Conservation (phyloP, 2,113 vertebrate species). For the Vulpes vulpes region DNA sequence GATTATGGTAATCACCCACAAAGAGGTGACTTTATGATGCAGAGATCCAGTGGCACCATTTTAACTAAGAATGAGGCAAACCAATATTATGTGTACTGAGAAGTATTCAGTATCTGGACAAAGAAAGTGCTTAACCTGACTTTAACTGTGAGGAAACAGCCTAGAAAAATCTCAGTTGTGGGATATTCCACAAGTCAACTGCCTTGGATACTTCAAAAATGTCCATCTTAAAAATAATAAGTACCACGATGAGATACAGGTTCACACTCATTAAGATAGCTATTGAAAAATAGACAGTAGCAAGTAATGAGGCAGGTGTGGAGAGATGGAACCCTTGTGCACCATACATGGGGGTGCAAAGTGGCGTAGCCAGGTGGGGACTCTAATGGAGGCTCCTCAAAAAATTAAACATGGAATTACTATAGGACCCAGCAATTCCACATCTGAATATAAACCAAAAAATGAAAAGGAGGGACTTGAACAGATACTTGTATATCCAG, state of each 20-base stretch:
- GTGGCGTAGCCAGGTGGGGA: not conserved
- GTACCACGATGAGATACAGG: not conserved
- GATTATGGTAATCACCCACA: accelerated
- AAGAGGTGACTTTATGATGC: too few relatives aligned
- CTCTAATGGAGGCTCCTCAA: not conserved
- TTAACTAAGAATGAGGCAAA: not conserved
- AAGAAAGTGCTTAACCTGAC: accelerated
- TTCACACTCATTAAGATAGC: accelerated
- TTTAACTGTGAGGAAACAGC: not conserved
- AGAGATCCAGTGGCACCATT: too few relatives aligned
- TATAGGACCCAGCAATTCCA: not conserved
- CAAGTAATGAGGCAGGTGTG: not conserved
- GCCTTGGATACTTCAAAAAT: not conserved
- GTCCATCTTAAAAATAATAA: not conserved
- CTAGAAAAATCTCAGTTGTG: too few relatives aligned
- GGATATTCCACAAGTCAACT: too few relatives aligned
- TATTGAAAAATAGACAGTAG: not conserved
- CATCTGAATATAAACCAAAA: not conserved
- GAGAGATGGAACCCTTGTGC: accelerated
- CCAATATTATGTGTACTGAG: accelerated
- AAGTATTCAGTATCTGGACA: accelerated
- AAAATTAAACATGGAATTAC: not conserved
- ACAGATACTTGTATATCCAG: not conserved
- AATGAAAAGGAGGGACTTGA: not conserved
- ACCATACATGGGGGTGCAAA: not conserved